Evolutionary conservation across 2,113 vertebrate genomes (phyloP).

Genomic region (Lophius piscatorius): DNA sequence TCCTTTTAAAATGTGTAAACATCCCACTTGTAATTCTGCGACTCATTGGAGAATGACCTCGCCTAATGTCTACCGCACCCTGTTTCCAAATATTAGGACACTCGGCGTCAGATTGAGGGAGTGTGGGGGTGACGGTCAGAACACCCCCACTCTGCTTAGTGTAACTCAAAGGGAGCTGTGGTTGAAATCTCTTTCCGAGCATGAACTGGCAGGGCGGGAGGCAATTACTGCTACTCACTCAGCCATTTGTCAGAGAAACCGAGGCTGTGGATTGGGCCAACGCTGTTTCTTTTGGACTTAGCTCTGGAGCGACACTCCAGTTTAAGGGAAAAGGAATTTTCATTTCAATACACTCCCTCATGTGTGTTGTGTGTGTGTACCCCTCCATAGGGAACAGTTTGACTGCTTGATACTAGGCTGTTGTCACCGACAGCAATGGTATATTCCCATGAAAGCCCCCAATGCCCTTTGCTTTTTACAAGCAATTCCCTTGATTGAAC

Average conservation of each 20-base stretch:
- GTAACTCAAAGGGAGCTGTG: conserved; percentile 32
- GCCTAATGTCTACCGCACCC: conserved; percentile 17
- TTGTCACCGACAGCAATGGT: conserved; percentile 1
- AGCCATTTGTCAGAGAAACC: conserved; percentile 64
- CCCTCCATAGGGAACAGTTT: conserved; percentile 3
- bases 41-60: conserved; percentile 52
- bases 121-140: conserved; percentile 10
- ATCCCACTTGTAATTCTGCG: conserved; percentile 29
- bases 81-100: conserved; percentile 7
- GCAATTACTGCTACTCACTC: conserved; percentile 75
- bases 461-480: too few relatives aligned
- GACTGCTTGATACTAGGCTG: conserved; percentile 1
- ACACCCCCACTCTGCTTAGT: conserved; percentile 28
- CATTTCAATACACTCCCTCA: conserved; percentile 17
- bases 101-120: conserved; percentile 6
- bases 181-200: conserved; percentile 50
- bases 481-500: too few relatives aligned
- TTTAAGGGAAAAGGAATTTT: conserved; percentile 28
- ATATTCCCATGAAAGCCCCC: conserved; percentile 2
- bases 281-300: conserved; percentile 61
- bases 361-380: conserved; percentile 13
- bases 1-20: conserved; percentile 70
- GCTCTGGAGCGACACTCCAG: conserved; percentile 55
- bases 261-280: conserved; percentile 52
- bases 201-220: conserved; percentile 58